These are phyloP conservation scores for Gari tellinella DNA, from an alignment of 2,888 invertebrate species.

Conservation along the genomic window DNA sequence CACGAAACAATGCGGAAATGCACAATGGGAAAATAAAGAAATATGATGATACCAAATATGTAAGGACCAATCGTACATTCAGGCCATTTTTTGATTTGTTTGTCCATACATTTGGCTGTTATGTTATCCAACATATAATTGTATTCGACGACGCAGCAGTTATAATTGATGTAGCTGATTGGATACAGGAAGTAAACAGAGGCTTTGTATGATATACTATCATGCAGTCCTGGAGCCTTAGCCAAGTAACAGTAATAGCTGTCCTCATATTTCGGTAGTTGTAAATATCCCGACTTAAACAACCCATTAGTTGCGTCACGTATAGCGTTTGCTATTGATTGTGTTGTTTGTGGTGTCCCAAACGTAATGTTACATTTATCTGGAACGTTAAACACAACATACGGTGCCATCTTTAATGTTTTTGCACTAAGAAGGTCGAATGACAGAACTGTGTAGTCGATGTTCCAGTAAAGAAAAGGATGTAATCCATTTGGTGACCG, in stretches of 20 bases:
- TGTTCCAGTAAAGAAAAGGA: conserved; percentile 39
- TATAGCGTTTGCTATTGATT: conserved; percentile 19
- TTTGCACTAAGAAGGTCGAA: conserved; percentile 43
- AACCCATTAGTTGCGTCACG: neutral
- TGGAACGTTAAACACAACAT: neutral
- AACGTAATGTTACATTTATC: conserved; percentile 14
- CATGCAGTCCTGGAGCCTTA: conserved; percentile 17
- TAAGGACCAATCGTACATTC: conserved; percentile 26
- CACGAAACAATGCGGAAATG: conserved; percentile 10
- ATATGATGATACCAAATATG: conserved; percentile 18
- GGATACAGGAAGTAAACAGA: conserved; percentile 34
- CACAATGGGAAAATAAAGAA: conserved; percentile 39
- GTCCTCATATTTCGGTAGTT: conserved; percentile 13
- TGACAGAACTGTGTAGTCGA: conserved; percentile 35
- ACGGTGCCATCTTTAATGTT: conserved; percentile 13
- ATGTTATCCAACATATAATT: conserved; percentile 7
- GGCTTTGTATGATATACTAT: conserved; percentile 16
- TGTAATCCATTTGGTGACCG: conserved; percentile 16
- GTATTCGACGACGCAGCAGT: conserved; percentile 26
- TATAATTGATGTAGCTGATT: conserved; percentile 23
- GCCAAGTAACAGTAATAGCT: conserved; percentile 40
- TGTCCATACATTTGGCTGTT: neutral
- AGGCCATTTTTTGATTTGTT: conserved; percentile 31
- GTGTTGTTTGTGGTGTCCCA: conserved; percentile 29
- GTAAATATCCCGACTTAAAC: too few relatives aligned